A percentile compares a stretch with the other conserved stretches of the same genome.
phyloP scores from a whole-genome alignment of 2,797 vertebrate genomes.

The Spheniscus humboldti region DNA sequence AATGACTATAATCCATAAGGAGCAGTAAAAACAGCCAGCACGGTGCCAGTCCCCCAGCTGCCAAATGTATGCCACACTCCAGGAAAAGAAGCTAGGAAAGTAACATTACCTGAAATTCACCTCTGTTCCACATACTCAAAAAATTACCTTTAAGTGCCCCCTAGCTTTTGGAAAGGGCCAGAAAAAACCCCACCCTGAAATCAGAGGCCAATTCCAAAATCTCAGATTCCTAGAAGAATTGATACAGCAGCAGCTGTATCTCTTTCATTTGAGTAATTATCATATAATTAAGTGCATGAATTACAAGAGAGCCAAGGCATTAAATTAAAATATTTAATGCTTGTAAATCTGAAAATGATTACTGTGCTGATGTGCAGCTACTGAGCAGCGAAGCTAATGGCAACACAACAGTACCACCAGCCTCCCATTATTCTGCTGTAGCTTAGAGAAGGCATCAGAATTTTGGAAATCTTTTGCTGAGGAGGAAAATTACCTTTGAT shows the following conservation, averaged over 20 bases:
- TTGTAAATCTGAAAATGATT: constrained; percentile 92
- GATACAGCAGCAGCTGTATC: constrained; percentile 82
- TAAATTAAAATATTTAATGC: constrained; percentile 95
- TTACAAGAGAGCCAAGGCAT: constrained; percentile 93
- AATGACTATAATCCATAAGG: constrained; percentile 35
- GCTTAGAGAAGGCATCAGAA: constrained; percentile 13
- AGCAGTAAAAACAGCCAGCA: constrained; percentile 34
- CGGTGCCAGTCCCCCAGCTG: constrained; percentile 31
- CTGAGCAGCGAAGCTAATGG: constrained; percentile 75
- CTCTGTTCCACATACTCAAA: not conserved
- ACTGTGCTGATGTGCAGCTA: constrained; percentile 81
- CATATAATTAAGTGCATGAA: constrained; percentile 94
- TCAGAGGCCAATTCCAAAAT: constrained; percentile 58
- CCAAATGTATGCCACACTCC: not conserved
- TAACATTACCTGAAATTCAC: constrained; percentile 30
- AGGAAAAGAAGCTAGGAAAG: not conserved
- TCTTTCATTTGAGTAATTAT: constrained; percentile 92
- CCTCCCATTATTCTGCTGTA: constrained; percentile 1
- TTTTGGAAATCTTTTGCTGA: not conserved
- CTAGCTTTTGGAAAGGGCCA: not conserved
- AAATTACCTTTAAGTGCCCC: not conserved
- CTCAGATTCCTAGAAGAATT: constrained; percentile 74
- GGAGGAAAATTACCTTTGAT: not conserved
- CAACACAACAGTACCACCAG: constrained; percentile 49
- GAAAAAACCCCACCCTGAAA: not conserved